Evolutionary conservation across 2,797 vertebrate genomes (phyloP), one percentile per base, ranked within the genome.

Genomic region (Apogon talboti): DNA sequence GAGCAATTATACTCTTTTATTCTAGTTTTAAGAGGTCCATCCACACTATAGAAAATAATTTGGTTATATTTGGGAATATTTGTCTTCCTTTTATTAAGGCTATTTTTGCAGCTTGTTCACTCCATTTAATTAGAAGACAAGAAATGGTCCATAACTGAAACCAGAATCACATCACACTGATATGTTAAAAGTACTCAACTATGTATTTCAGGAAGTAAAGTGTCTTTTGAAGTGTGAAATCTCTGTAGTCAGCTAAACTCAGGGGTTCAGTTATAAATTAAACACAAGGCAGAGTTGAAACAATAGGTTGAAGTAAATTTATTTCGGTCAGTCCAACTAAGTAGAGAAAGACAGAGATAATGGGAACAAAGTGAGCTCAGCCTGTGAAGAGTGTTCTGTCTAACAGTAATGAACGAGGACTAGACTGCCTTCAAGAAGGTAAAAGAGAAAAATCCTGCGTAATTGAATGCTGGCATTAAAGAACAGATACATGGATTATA

Each of bases 241-340:
- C 50, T 33, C 46, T 61, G 33, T 43, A 13, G 38, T 73, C 28
- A 49, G 58, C 40, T 50, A 46, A 70, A 74, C n/a, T 68, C 18
- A 6, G 43, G 9, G 14, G 15, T 57, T 2, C 0, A 58, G 24
- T 55, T 55, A 40, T 4, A 40, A 61, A 59, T 72, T 74, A 54
- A 66, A 78, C 35, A 43, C 50, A 30, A 56, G 40, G 40, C 43
- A 54, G 45, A 69, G 42, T 49, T 79, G 15, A 49, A 67, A 71
- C 35, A 53, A 59, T 37, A 62, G 54, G 57, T 82, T 43, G 58
- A 48, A 18, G 24, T 41, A 57, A 66, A 76, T 82, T 71, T 33
- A 33, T 72, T 66, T 72, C 42, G 57, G 46, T 61, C 46, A 47
- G 6, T 0, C 3, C 19, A 28, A 43, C 6, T 12, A 56, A 57